Conservation (phyloP, 2,888 invertebrate species). For the Clitarchus hookeri region DNA sequence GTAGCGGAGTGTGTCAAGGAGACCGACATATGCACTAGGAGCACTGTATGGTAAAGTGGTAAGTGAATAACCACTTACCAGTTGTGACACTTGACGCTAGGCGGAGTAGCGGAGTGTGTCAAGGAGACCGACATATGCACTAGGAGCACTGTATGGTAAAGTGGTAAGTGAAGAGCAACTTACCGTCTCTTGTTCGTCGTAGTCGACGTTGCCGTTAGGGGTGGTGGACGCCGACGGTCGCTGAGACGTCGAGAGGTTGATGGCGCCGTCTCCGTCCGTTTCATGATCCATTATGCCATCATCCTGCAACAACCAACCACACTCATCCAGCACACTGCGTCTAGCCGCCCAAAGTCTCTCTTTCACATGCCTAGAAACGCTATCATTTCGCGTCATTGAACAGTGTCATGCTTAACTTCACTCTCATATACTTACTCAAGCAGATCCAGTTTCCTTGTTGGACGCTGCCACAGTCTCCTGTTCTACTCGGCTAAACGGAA, state of each 20-base stretch:
- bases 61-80: no score
- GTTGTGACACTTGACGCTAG: no score
- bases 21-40: conserved; percentile 23
- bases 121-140: conserved; percentile 22
- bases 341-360: no score
- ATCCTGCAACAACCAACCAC: conserved; percentile 55
- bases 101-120: not conserved
- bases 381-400: no score
- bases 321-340: not conserved
- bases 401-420: no score
- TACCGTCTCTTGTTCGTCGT: conserved; percentile 60
- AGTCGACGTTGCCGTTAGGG: conserved; percentile 62
- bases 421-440: no score
- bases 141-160: no score
- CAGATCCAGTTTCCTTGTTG: no score
- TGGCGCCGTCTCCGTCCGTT: conserved; percentile 68
- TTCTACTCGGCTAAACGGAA: no score
- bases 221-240: conserved; percentile 66
- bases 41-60: no score
- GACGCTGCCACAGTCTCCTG: no score
- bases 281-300: conserved; percentile 72
- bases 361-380: no score
- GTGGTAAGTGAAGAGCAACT: conserved; percentile 43
- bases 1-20: not conserved
- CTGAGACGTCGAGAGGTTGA: conserved; percentile 68